Percentiles rank a stretch among this genome's conserved stretches.
These are phyloP conservation scores for Nomada ferruginata DNA, from an alignment of 2,888 invertebrate genomes.

Conservation along the genomic window DNA sequence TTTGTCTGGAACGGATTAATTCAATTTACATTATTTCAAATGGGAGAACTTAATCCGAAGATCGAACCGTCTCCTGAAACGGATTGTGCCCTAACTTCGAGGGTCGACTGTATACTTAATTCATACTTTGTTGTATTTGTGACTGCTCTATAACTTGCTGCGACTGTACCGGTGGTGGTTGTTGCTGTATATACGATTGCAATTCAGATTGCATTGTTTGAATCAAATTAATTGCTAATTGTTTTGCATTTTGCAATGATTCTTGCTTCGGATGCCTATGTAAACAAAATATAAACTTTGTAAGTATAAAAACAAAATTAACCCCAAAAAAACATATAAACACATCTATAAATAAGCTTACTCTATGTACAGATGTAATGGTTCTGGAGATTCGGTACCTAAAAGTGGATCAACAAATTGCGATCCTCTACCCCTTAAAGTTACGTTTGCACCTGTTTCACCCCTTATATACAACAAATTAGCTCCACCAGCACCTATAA, in stretches of 20 bases:
- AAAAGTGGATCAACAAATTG: conserved; percentile 86
- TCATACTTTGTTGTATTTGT: conserved; percentile 81
- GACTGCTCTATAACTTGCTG: conserved; percentile 83
- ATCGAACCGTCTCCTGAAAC: too few relatives aligned
- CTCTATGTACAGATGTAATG: conserved; percentile 91
- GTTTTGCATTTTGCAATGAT: conserved; percentile 89
- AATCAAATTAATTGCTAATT: conserved; percentile 90
- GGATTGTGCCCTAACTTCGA: too few relatives aligned
- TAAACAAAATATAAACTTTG: conserved; percentile 49
- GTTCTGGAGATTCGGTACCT: conserved; percentile 88
- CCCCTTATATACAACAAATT: conserved; percentile 91
- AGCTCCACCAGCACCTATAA: conserved; percentile 89
- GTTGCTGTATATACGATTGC: conserved; percentile 84
- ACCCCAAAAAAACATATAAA: not conserved
- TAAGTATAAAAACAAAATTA: conserved; percentile 13
- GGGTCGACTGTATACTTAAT: conserved; percentile 5
- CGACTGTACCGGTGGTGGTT: conserved; percentile 83
- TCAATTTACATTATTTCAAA: too few relatives aligned
- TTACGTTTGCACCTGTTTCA: conserved; percentile 91
- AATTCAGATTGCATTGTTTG: conserved; percentile 89
- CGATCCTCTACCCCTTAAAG: conserved; percentile 89
- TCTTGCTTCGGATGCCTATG: conserved; percentile 88
- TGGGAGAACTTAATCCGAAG: too few relatives aligned
- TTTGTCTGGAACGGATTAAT: too few relatives aligned
- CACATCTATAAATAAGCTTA: conserved; percentile 78